Percentiles rank a stretch among this genome's conserved stretches.
Conservation (phyloP, 2,113 vertebrate species). For the Hippocampus zosterae region DNA sequence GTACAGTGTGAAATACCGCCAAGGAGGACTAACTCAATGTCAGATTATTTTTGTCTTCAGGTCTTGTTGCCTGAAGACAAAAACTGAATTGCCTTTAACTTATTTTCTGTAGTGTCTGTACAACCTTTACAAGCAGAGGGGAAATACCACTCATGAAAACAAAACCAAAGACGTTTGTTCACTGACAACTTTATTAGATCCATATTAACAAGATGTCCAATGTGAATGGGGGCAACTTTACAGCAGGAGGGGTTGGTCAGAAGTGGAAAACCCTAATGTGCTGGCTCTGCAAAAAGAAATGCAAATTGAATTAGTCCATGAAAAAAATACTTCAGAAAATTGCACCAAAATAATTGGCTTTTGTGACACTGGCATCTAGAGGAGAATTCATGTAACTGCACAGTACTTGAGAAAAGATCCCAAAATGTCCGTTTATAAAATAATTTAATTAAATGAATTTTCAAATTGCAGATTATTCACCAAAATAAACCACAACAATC, state of each 20-base stretch:
- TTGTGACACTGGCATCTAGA: conserved; percentile 35
- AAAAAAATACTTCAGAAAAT: background rate
- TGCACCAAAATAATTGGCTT: background rate
- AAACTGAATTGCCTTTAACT: too few species aligned
- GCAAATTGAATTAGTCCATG: background rate
- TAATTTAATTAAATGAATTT: background rate
- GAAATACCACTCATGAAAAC: background rate
- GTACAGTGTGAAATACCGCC: too few species aligned
- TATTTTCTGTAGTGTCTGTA: background rate
- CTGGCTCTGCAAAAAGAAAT: conserved; percentile 54
- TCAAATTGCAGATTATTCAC: background rate
- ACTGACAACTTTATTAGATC: conserved; percentile 64
- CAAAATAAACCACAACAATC: background rate
- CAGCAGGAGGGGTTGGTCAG: conserved; percentile 35
- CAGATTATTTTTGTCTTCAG: too few species aligned
- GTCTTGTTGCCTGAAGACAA: too few species aligned
- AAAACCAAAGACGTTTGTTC: background rate
- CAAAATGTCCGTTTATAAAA: too few species aligned
- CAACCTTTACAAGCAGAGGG: background rate
- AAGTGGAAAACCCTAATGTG: conserved; percentile 53
- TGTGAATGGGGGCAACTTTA: conserved; percentile 35
- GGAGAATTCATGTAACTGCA: conserved; percentile 10
- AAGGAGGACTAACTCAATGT: too few species aligned
- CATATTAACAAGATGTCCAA: conserved; percentile 64
- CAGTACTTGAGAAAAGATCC: background rate